Percentiles rank a stretch among this genome's conserved stretches.
phyloP scores from a whole-genome alignment of 2,113 vertebrate species.

The Tychaedon coryphoeus region DNA sequence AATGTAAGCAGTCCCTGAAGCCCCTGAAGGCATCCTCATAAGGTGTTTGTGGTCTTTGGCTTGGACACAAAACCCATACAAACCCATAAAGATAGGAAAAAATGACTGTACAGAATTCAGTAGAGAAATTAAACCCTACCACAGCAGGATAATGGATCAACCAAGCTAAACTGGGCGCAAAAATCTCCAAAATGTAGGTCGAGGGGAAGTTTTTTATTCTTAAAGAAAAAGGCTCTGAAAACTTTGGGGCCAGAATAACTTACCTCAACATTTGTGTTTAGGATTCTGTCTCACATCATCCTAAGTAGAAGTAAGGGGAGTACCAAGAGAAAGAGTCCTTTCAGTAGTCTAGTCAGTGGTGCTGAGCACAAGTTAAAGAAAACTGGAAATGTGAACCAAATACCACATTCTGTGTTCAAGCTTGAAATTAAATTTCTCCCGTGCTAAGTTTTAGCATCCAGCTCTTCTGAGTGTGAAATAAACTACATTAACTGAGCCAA shows the following conservation, averaged over 20 bases:
- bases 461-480: neutral
- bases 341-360: neutral
- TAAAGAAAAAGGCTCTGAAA: neutral
- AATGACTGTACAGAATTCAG: neutral
- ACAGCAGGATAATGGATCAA: neutral
- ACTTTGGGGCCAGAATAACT: neutral
- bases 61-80: neutral
- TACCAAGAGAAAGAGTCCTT: neutral
- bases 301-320: neutral
- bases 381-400: neutral
- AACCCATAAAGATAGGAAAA: neutral
- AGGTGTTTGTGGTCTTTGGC: neutral
- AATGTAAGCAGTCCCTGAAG: neutral
- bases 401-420: neutral
- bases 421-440: neutral
- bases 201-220: neutral
- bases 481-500: neutral
- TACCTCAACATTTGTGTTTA: neutral
- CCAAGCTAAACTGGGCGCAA: neutral
- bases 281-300: neutral
- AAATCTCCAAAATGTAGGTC: neutral
- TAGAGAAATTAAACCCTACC: neutral
- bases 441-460: neutral
- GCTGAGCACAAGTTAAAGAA: neutral
- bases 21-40: neutral